Base-by-base conservation (phyloP, 1,140 invertebrate genomes). In the Paracyclopina nana region DNA sequence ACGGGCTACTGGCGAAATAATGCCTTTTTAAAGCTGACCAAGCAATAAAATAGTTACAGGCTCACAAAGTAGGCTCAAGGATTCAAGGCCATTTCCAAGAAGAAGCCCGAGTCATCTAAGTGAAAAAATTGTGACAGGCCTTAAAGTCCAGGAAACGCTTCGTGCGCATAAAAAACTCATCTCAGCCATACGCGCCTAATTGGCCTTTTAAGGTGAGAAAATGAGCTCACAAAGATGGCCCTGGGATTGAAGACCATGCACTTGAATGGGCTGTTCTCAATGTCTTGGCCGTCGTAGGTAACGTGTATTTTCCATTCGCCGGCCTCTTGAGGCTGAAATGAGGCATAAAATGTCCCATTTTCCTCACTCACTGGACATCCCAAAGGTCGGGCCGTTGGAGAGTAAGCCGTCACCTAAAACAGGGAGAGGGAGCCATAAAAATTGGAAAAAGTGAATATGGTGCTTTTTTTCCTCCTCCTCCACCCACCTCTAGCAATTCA, bases 261-360 rank as follows among this genome's bases (percentile, higher is more conserved):
- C 1, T 82, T 84, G 65, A 95, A 97, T 2, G 92, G 92, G 46
- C 87, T 87, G 41, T 90, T 91, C 62, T 85, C 80, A 57, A 97
- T 95, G 62, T 95, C 85, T 60, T 87, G 80, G 29, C 83, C 85
- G 59, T 92, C 86, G 63, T 95, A 95, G 18, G 82, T 79, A 52
- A 97, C 91, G 54, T 82, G 81, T 46, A 97, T 90, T 55, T 83
- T 80, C 90, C 91, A 97, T 59, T 90, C 82, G 60, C 90, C 92
- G 42, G 85, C 80, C 72, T 96, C 90, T 57, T 92, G 83, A 4
- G 92, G 91, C 62, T 88, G 82, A 64, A 98, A 97, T 53, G 83
- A 91, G 45, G 90, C 86, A 54, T 81, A 82, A 61, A 86, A 85
- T 14, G 80, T 77, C 53, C 82, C 83, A 42, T 65, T 62, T 50